Evolutionary conservation across 1,140 invertebrate species (phyloP).

Genomic region (Druon quercuslanigerum): DNA sequence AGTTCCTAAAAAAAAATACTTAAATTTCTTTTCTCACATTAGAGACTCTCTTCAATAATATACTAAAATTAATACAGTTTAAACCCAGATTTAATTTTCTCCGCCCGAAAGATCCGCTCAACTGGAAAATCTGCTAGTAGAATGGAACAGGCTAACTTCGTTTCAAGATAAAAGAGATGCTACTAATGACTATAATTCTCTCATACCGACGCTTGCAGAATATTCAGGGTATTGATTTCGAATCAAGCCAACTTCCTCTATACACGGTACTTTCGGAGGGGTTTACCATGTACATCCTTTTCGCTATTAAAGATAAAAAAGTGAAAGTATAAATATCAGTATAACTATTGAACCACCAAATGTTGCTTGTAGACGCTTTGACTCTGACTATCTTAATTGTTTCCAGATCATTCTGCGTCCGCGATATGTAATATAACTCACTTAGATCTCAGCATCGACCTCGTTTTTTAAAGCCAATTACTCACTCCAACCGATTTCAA

Average conservation of each 20-base stretch:
- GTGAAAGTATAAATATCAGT: slow-evolving; percentile 12
- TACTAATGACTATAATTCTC: background rate
- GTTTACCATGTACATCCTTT: background rate
- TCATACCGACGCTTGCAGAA: background rate
- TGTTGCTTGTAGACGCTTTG: background rate
- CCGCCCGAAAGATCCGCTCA: too few relatives aligned
- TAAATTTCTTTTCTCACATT: too few relatives aligned
- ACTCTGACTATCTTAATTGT: background rate
- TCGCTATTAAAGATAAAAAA: background rate
- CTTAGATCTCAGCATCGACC: background rate
- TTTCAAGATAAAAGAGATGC: too few relatives aligned
- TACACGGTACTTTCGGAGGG: background rate
- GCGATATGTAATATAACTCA: background rate
- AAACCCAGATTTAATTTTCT: too few relatives aligned
- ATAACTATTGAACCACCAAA: background rate
- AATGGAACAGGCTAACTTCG: too few relatives aligned
- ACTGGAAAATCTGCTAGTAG: too few relatives aligned
- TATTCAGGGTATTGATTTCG: slow-evolving; percentile 11
- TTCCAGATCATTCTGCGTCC: slow-evolving; percentile 7
- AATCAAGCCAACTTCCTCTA: background rate
- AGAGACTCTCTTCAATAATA: too few relatives aligned
- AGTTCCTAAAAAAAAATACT: too few relatives aligned
- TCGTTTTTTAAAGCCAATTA: slow-evolving; percentile 13
- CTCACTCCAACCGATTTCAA: background rate
- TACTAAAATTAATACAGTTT: too few relatives aligned